Conservation (phyloP, 2,113 vertebrate species). For the Rhynchopsitta pachyrhyncha region DNA sequence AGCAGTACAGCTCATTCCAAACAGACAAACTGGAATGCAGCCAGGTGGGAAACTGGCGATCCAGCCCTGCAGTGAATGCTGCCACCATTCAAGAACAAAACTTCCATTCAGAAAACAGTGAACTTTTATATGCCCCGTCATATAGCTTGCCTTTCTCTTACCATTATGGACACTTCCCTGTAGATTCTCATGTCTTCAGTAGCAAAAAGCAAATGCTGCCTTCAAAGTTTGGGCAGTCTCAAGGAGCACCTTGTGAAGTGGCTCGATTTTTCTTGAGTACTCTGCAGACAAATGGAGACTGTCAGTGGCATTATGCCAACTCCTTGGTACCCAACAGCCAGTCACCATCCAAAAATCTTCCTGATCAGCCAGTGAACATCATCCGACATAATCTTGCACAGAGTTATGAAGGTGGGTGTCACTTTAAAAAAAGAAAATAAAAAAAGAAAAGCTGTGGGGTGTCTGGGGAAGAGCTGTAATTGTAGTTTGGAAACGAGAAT, state of each 20-base stretch:
- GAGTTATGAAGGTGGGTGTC: slow-evolving; percentile 81
- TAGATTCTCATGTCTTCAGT: slow-evolving; percentile 76
- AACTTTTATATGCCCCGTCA: slow-evolving; percentile 74
- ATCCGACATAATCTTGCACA: slow-evolving; percentile 72
- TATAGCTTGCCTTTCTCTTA: slow-evolving; percentile 83
- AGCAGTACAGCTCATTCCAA: slow-evolving; percentile 78
- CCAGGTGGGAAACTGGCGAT: slow-evolving; percentile 80
- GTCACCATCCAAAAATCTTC: slow-evolving; percentile 66
- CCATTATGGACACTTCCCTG: slow-evolving; percentile 79
- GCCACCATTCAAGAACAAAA: slow-evolving; percentile 74
- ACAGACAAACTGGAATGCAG: slow-evolving; percentile 79
- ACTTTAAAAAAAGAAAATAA: not conserved
- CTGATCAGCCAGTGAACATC: slow-evolving; percentile 65
- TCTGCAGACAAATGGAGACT: slow-evolving; percentile 77
- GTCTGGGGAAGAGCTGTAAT: not conserved
- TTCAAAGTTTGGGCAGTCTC: slow-evolving; percentile 74
- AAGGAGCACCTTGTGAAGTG: slow-evolving; percentile 78
- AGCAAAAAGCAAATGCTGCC: slow-evolving; percentile 78
- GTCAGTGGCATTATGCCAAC: slow-evolving; percentile 81
- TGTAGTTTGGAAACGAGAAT: not conserved
- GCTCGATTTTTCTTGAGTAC: slow-evolving; percentile 81
- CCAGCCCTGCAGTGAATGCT: slow-evolving; percentile 70
- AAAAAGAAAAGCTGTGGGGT: not conserved
- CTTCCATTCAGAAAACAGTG: slow-evolving; percentile 76
- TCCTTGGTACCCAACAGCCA: slow-evolving; percentile 72